phyloP scores from a whole-genome alignment of 2,113 vertebrate species.

The Paratilapia polleni region DNA sequence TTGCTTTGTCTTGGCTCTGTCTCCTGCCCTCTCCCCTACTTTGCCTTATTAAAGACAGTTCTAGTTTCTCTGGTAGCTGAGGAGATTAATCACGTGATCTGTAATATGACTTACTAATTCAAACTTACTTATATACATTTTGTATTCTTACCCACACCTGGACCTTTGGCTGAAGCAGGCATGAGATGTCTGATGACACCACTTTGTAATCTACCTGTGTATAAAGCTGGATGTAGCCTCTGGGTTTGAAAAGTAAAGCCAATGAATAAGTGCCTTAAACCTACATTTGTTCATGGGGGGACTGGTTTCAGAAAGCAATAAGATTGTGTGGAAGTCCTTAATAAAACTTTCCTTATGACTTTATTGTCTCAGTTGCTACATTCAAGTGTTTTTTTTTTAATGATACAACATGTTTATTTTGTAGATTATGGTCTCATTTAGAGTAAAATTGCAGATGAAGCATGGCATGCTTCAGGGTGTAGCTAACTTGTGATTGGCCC shows the following conservation, averaged over 20 bases:
- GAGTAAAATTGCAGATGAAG: background rate
- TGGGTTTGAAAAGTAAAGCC: background rate
- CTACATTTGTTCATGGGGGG: background rate
- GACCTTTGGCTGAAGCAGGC: fast-evolving
- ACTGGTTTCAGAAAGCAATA: background rate
- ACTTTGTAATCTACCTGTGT: background rate
- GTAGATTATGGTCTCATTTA: background rate
- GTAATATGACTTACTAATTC: background rate
- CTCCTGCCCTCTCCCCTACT: background rate
- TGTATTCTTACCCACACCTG: background rate
- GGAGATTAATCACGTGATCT: background rate
- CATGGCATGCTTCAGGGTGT: background rate
- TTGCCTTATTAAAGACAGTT: background rate
- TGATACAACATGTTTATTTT: no score
- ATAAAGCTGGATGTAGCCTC: background rate
- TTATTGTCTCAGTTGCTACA: background rate
- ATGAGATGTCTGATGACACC: background rate
- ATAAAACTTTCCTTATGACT: background rate
- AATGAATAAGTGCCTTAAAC: background rate
- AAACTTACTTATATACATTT: background rate
- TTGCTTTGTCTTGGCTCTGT: slow-evolving; percentile 25
- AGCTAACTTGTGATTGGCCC: no score
- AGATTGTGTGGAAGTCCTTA: background rate
- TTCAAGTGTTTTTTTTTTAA: background rate
- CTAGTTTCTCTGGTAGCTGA: slow-evolving; percentile 7